A percentile compares a stretch with the other conserved stretches of the same genome.
These are phyloP conservation scores for Microctonus aethiopoides DNA, from an alignment of 2,888 invertebrate species.

Conservation along the genomic window DNA sequence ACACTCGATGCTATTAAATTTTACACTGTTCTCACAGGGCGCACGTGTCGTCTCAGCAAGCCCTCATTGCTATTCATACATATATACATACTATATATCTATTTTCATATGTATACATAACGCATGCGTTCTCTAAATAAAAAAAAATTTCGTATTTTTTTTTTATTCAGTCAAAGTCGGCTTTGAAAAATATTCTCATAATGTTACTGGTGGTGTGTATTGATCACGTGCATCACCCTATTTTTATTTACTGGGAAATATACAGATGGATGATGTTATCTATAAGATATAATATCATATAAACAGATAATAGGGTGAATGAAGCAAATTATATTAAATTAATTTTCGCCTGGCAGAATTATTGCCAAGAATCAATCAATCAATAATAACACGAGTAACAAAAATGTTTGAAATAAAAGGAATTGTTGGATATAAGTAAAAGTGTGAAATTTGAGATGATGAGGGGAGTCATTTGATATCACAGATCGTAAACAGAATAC, in stretches of 20 bases:
- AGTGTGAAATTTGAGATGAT: slow-evolving; percentile 31
- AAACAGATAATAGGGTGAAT: not conserved
- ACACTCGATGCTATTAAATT: not conserved
- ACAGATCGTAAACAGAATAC: slow-evolving; percentile 12
- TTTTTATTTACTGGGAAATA: too few species aligned
- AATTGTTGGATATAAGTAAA: slow-evolving; percentile 30
- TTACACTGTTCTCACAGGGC: not conserved
- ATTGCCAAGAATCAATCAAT: not conserved
- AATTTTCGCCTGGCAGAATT: not conserved
- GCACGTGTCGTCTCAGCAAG: not conserved
- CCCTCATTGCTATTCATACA: too few species aligned
- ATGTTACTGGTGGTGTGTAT: too few species aligned
- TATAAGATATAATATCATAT: not conserved
- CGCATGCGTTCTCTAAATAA: too few species aligned
- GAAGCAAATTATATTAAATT: not conserved
- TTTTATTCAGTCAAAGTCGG: too few species aligned
- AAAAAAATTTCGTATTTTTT: too few species aligned
- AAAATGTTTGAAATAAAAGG: slow-evolving; percentile 7
- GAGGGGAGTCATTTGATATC: slow-evolving; percentile 31
- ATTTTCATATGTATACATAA: too few species aligned
- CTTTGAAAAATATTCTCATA: too few species aligned
- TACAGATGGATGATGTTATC: too few species aligned
- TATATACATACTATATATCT: too few species aligned
- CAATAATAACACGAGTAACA: not conserved
- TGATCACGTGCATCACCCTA: too few species aligned